Evolutionary conservation across 2,888 invertebrate species (phyloP), one percentile per base, ranked within the genome.

Genomic region (Hyles lineata): DNA sequence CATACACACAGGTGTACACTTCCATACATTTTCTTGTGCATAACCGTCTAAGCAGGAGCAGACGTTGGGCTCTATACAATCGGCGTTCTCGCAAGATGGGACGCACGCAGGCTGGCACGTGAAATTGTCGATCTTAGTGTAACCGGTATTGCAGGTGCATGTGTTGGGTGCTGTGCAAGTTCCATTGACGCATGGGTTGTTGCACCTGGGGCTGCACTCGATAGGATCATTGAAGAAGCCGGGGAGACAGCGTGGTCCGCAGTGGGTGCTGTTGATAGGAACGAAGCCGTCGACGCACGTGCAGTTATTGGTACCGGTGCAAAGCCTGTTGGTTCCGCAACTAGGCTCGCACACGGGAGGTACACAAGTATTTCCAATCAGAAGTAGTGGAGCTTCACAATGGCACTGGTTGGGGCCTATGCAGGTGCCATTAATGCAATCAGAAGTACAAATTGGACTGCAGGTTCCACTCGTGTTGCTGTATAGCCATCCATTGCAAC

Each of bases 281-380:
- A 25, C 73, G 62, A 86, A 90, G 3, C 87, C 89, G 0, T 75
- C 59, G 2, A 81, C 55, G 76, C 93, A 93, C 8, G 82, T 80
- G 76, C 95, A 95, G 11, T 76, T 78, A 73, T 92, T 87, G 8
- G 80, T 77, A 0, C 84, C 87, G 2, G 85, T 83, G 69, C 84
- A 84, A 21, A 62, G 59, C 74, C 91, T 92, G 19, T 83, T 78
- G 19, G 80, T 75, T 76, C 94, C 76, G 76, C 95, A 95, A 0
- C 87, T 83, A 25, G 91, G 91, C 63, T 87, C 82, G 72, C 95
- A 95, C 0, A 81, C 76, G 0, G 93, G 91, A 11, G 78, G 78
- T 2, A 78, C 72, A 59, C 86, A 86, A 0, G 73, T 75, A 23
- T 79, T 72, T 8, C 78, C 78, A n/a, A 74, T 60, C 6, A 84